Conservation (phyloP, 2,797 vertebrate genomes). For the Enoplosus armatus region DNA sequence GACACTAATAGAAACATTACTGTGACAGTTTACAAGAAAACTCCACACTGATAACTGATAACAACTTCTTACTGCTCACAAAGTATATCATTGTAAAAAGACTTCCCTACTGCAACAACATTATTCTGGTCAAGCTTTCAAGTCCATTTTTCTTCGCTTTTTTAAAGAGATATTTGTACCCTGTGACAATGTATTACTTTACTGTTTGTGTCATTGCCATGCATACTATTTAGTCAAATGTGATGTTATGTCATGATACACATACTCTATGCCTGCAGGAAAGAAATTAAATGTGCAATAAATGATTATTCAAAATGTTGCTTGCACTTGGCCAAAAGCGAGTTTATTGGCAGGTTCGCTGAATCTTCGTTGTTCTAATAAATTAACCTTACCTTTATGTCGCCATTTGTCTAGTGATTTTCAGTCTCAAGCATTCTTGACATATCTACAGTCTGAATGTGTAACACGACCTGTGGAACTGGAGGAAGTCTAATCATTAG, state of each 20-base stretch:
- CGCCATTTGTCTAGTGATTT: conserved; percentile 7
- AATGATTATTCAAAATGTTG: background rate
- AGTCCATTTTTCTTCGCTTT: background rate
- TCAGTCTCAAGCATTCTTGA: conserved; percentile 20
- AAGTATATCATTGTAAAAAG: background rate
- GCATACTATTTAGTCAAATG: conserved; percentile 31
- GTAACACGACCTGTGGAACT: background rate
- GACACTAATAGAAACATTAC: background rate
- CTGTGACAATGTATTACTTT: background rate
- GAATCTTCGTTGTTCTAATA: background rate
- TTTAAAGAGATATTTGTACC: conserved; percentile 8
- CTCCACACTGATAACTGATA: background rate
- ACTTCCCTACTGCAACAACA: background rate
- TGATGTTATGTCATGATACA: conserved; percentile 8
- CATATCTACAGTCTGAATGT: conserved; percentile 8
- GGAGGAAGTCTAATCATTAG: background rate
- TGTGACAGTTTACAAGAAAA: background rate
- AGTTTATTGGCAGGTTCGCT: background rate
- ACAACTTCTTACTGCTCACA: background rate
- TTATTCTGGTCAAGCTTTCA: background rate
- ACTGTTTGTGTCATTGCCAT: conserved; percentile 12
- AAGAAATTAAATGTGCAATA: conserved; percentile 23
- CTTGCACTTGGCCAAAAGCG: background rate
- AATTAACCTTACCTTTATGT: too few relatives aligned
- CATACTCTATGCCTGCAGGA: background rate